Base-by-base conservation (phyloP, 2,113 vertebrate genomes). In the Melanotaenia duboulayi region DNA sequence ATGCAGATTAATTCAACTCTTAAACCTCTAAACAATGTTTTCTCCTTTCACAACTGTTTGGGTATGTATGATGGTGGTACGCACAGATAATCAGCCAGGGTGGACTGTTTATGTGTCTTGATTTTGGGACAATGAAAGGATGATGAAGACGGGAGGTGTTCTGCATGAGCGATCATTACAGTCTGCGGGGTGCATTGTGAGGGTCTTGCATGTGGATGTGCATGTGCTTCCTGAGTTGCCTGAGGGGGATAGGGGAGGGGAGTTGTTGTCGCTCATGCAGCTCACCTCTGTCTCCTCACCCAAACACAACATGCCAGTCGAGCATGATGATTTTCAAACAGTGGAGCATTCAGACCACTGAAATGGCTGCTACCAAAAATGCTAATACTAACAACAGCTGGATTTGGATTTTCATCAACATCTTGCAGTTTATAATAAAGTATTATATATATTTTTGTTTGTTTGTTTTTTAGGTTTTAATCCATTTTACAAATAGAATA, bases 191-290 rank as follows among this genome's bases (percentile, higher is more conserved):
- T 72, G 25, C n/a, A 13, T 52, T 32, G 5, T 39, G 14, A 28
- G 72, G 84, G 58, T 73, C 52, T 80, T 92, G 93, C 93, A 94
- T 94, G 93, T 90, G 84, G 72, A 86, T 88, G 82, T 93, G 93
- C 93, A 94, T 94, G 93, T 79, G 66, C 79, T 70, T 80, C 74
- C 74, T 75, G 71, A 74, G 48, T 58, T 83, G 87, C 68, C 64
- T 81, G 70, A 64, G 24, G 10, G 23, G 50, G 69, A 40, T 28
- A 28, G 39, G 25, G 61, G 17, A 3, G 61, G 11, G 22, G 20
- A 39, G 28, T 19, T 6, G 4, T 12, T 49, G 57, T 85, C 24
- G 58, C 87, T 87, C 86, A 82, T 89, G 84, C 81, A 80, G 85
- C 42, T 87, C 78, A 85, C 77, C 71, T 76, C 71, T 4, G 80